Evolutionary conservation across 2,888 invertebrate species (phyloP).

Genomic region (Sinotaia quadrata): DNA sequence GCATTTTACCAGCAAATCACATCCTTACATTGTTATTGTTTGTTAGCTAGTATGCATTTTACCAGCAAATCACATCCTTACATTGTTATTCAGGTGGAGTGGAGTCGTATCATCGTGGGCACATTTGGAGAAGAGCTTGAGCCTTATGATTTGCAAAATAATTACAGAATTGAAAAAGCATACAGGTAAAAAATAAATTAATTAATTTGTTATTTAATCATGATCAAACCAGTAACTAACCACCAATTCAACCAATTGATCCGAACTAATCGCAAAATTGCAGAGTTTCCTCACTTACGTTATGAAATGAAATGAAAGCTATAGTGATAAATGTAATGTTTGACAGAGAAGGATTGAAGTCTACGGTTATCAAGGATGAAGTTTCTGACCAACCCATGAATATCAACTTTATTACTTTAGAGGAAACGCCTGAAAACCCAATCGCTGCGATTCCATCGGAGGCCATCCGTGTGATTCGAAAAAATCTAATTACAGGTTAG

Average conservation of each 20-base stretch:
- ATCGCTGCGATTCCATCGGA: not conserved
- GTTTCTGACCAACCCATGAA: not conserved
- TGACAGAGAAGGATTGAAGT: conserved; percentile 3
- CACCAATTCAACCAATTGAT: not conserved
- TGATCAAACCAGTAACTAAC: not conserved
- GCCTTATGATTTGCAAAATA: conserved; percentile 4
- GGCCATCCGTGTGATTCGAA: not conserved
- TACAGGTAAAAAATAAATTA: conserved; percentile 3
- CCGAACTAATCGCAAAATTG: no score
- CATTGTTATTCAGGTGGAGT: conserved; percentile 6
- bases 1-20: no score
- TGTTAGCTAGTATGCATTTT: no score
- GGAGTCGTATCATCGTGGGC: conserved; percentile 6
- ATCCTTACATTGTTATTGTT: no score
- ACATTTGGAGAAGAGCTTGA: not conserved
- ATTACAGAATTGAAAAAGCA: conserved; percentile 19
- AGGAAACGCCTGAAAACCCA: conserved; percentile 11
- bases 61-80: no score
- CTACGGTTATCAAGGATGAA: not conserved
- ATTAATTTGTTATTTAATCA: not conserved
- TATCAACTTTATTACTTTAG: conserved; percentile 13
- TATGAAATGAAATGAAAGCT: no score
- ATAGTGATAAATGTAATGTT: no score
- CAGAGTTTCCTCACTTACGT: no score
- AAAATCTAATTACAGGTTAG: not conserved